Conservation (phyloP, 2,113 vertebrate genomes). For the Callocephalon fimbriatum region DNA sequence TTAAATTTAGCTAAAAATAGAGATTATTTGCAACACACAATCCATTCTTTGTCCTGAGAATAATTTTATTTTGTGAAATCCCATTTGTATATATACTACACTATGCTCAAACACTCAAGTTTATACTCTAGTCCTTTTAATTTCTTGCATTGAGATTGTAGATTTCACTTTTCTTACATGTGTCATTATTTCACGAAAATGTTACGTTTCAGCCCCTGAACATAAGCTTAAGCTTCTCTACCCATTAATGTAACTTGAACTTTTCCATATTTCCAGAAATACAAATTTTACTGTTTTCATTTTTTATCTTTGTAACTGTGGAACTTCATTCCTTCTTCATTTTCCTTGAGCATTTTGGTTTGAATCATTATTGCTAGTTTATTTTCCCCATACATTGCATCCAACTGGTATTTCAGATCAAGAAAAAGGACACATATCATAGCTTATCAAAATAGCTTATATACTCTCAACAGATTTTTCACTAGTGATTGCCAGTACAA, state of each 20-base stretch:
- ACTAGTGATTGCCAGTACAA: not conserved
- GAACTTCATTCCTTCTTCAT: not conserved
- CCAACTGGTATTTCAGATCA: not conserved
- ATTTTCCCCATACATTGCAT: not conserved
- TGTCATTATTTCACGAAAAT: not conserved
- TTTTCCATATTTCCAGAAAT: not conserved
- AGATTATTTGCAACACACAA: not conserved
- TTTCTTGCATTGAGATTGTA: not conserved
- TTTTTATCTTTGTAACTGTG: not conserved
- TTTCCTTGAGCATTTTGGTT: not conserved
- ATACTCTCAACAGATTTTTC: not conserved
- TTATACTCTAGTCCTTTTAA: not conserved
- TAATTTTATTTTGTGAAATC: not conserved
- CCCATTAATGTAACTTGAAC: not conserved
- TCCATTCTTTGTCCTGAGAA: not conserved
- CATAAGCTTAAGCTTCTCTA: not conserved
- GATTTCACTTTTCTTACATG: not conserved
- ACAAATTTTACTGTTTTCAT: not conserved
- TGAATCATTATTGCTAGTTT: rapidly evolving
- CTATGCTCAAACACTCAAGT: not conserved
- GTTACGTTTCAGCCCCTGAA: not conserved
- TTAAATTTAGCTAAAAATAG: not conserved
- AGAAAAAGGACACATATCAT: not conserved
- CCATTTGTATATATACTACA: not conserved
- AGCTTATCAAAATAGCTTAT: not conserved